Base-by-base conservation (phyloP, 2,888 invertebrate species). In the Kryphioiulus occultus region DNA sequence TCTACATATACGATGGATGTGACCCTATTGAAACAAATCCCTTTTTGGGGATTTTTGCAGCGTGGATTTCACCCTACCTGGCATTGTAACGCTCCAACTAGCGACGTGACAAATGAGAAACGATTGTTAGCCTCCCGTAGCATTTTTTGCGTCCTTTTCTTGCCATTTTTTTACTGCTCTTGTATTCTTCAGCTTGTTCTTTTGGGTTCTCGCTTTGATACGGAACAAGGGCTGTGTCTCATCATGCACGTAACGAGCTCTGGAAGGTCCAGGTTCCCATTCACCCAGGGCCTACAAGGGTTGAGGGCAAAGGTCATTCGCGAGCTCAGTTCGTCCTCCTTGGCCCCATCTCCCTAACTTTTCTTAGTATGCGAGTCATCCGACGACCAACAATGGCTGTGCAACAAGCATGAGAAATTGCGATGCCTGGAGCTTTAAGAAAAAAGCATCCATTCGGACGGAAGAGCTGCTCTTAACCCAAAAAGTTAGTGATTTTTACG, bases 101-200 rank as follows among this genome's bases (percentile, higher is more conserved):
- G 78, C 78, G 78, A 78, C 78, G 78, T 78, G 78, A 78, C 78
- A 78, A 78, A 78, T 78, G 78, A 78, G 78, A 78, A 78, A 78
- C 78, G 78, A 78, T 78, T 78, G 78, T 78, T 78, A 78, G 78
- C 30, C 78, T 78, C 78, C 78, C 78, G 78, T 78, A 78, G 78
- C 78, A 78, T 78, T 78, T 78, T 78, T 78, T 78, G 26, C 1
- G 78, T 30, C 26, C 78, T 78, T 78, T 78, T 78, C 78, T 78
- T 78, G 30, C 30, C 78, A 30, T 30, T 78, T 78, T 53, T 78
- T 78, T 30, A 78, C 78, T 78, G 78, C 78, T 78, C 78, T 78
- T 78, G 78, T 78, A 78, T 78, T 78, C 78, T 78, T 78, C 78
- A 78, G 78, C 78, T 78, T 78, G 78, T 78, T 78, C 78, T 78